These are phyloP conservation scores for Brachylomia viminalis DNA, from an alignment of 2,888 invertebrate genomes.

Conservation along the genomic window DNA sequence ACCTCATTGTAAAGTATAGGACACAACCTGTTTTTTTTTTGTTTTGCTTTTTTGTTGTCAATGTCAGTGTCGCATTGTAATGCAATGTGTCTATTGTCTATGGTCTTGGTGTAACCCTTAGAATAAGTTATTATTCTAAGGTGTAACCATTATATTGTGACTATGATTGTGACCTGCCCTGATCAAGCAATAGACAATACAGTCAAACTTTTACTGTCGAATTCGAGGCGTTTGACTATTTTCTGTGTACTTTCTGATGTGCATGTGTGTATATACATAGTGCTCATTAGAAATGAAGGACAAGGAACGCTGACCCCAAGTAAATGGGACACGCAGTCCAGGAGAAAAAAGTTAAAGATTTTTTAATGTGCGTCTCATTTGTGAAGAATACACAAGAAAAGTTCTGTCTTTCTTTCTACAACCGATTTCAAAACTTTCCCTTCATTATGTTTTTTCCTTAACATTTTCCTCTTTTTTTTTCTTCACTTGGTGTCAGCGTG, in stretches of 20 bases:
- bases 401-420: background rate
- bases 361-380: background rate
- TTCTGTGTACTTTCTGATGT: background rate
- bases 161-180: background rate
- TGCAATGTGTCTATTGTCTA: background rate
- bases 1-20: background rate
- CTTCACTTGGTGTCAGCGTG: conserved; percentile 61
- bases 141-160: background rate
- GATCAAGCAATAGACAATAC: background rate
- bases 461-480: conserved; percentile 25
- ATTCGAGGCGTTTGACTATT: background rate
- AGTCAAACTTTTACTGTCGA: background rate
- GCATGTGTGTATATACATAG: background rate
- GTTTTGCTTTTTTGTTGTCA: background rate
- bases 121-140: too few relatives aligned
- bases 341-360: background rate
- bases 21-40: background rate
- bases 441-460: background rate
- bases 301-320: background rate
- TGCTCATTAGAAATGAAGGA: background rate
- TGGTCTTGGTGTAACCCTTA: background rate
- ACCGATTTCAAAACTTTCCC: background rate
- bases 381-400: background rate
- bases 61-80: background rate
- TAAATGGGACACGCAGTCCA: background rate